Base-by-base conservation (phyloP, 2,113 vertebrate species). In the Misgurnus anguillicaudatus region DNA sequence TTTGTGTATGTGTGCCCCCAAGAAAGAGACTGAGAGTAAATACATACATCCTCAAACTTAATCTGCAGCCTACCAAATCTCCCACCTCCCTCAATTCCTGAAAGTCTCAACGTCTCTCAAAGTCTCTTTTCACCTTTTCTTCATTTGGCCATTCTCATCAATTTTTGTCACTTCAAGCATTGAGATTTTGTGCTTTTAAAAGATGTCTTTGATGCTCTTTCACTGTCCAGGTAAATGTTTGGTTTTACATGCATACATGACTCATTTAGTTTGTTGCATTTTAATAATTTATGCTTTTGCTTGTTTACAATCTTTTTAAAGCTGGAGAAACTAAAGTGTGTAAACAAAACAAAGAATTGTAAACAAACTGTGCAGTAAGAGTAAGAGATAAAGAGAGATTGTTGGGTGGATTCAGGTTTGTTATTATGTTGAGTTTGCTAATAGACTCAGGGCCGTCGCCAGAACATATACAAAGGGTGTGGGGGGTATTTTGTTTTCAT, bases 71-170 rank as follows among this genome's bases (percentile, higher is more conserved):
- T 6, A 60, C 4, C 3, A 73, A 42, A 73, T 58, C n/a, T 24
- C 38, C 21, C 24, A 31, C 24, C 24, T 31, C 24, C 24, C 3
- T 3, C 51, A 45, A 64, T 36, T 55, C 16, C 42, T 2, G 17
- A 19, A 5, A 10, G 19, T 71, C 14, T 42, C 19, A 21, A 31
- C n/a, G n/a, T n/a, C n/a, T n/a, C n/a, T n/a, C n/a, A n/a, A n/a
- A n/a, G n/a, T 65, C 36, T 45, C 6, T 45, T 45, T 13, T 1
- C 21, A 16, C 13, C 13, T 67, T 45, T 66, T 48, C 48, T 11
- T 75, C 47, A 58, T 48, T 75, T 31, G 24, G 24, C 69, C 67
- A n/a, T 61, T 61, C 47, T 17, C 45, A 21, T 71, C 16, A 41
- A 16, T 31, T 31, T 65, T 68, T 61, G 19, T 47, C 39, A 60